Conservation (phyloP, 2,797 vertebrate species). For the Gymnoscopelus braueri region DNA sequence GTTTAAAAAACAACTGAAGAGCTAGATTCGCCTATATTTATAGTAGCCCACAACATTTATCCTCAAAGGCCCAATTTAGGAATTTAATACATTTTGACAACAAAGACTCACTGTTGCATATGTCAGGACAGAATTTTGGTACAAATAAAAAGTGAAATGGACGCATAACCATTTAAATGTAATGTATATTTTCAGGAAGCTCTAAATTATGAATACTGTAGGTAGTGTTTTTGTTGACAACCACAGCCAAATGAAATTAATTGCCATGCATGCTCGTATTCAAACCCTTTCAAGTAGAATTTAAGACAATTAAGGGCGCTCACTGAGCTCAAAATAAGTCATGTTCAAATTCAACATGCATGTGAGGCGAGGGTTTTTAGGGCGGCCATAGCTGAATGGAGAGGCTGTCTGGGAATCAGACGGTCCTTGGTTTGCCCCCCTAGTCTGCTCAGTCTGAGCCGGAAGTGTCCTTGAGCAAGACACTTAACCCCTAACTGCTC, state of each 20-base stretch:
- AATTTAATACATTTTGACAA: no score
- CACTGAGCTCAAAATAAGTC: no score
- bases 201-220: no score
- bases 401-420: neutral
- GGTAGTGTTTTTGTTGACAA: neutral
- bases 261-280: neutral
- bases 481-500: no score
- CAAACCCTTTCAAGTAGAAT: neutral
- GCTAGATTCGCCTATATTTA: neutral
- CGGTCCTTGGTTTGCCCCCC: neutral
- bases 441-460: no score
- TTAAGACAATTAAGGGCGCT: neutral
- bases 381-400: no score
- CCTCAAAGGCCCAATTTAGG: neutral
- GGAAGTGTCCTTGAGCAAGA: no score
- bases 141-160: neutral
- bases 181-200: neutral
- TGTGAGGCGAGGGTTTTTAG: neutral
- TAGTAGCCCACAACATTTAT: neutral
- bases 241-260: neutral
- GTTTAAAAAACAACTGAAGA: constrained; percentile 21
- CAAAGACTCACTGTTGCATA: no score
- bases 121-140: no score
- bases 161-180: neutral
- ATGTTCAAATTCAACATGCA: neutral